These are phyloP conservation scores for Tursiops truncatus DNA, from an alignment of 2,113 vertebrate genomes.

Conservation along the genomic window DNA sequence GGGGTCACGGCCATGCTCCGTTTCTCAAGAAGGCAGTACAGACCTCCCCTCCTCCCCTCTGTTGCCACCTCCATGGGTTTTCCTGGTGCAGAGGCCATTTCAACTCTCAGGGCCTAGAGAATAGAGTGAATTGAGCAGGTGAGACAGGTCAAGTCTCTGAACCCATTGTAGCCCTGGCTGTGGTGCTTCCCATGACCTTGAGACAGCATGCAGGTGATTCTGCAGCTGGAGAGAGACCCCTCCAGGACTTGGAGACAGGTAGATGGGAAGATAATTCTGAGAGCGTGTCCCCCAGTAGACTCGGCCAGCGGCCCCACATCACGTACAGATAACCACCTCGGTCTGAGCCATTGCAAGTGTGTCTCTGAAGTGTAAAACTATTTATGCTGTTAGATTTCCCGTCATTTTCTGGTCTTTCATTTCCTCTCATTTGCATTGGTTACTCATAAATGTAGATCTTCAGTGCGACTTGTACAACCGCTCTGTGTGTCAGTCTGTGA, in stretches of 20 bases:
- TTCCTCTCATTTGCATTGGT: slow-evolving; percentile 67
- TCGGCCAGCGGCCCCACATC: not conserved
- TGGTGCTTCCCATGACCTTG: fast-evolving
- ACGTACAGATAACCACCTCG: not conserved
- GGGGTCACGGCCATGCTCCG: fast-evolving
- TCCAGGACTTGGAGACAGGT: not conserved
- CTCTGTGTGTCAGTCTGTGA: not conserved
- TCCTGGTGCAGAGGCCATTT: fast-evolving
- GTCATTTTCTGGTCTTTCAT: slow-evolving; percentile 48
- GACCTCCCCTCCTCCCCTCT: too few relatives aligned
- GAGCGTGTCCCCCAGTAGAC: not conserved
- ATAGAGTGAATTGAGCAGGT: not conserved
- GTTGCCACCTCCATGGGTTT: not conserved
- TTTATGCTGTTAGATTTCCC: slow-evolving; percentile 40
- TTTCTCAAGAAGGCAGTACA: not conserved
- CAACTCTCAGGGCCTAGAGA: not conserved
- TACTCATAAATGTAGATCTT: slow-evolving; percentile 61
- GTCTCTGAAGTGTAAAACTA: slow-evolving; percentile 46
- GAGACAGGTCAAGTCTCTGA: not conserved
- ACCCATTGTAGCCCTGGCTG: not conserved
- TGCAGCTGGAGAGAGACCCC: not conserved
- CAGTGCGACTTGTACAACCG: not conserved
- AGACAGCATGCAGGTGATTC: not conserved
- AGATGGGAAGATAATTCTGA: not conserved
- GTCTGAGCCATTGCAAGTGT: slow-evolving; percentile 44